Evolutionary conservation across 2,888 invertebrate species (phyloP).

Genomic region (Anthophora plumipes): DNA sequence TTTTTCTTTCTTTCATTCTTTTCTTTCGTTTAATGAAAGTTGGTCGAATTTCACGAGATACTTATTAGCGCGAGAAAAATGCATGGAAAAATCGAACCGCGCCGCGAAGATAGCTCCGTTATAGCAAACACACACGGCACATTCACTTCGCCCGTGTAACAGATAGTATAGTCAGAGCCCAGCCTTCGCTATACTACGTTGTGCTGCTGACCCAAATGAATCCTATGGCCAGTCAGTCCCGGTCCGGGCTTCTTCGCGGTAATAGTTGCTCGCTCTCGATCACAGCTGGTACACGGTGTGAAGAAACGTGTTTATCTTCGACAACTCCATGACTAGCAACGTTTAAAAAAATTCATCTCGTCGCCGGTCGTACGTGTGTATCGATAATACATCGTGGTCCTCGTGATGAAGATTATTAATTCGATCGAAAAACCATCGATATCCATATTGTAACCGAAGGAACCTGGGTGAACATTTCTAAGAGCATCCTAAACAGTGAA

Average conservation of each 20-base stretch:
- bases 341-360: background rate
- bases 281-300: constrained; percentile 46
- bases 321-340: background rate
- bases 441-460: constrained; percentile 54
- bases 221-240: constrained; percentile 80
- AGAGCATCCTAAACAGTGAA: constrained; percentile 46
- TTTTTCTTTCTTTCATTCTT: background rate
- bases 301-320: constrained; percentile 11
- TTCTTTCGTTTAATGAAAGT: constrained; percentile 19
- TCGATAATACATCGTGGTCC: background rate
- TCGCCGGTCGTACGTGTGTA: background rate
- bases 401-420: background rate
- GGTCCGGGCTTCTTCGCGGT: constrained; percentile 79
- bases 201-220: constrained; percentile 83
- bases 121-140: constrained; percentile 66
- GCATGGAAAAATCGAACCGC: constrained; percentile 53
- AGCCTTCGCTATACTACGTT: constrained; percentile 72
- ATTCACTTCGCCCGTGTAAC: constrained; percentile 71
- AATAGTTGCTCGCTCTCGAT: constrained; percentile 63
- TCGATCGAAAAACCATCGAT: constrained; percentile 12
- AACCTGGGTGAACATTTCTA: constrained; percentile 34
- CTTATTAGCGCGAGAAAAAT: constrained; percentile 16
- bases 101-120: constrained; percentile 72
- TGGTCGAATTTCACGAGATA: constrained; percentile 20
- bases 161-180: constrained; percentile 70